These are phyloP conservation scores for Leucophenga maculata DNA, from an alignment of 2,888 invertebrate species.

Conservation along the genomic window DNA sequence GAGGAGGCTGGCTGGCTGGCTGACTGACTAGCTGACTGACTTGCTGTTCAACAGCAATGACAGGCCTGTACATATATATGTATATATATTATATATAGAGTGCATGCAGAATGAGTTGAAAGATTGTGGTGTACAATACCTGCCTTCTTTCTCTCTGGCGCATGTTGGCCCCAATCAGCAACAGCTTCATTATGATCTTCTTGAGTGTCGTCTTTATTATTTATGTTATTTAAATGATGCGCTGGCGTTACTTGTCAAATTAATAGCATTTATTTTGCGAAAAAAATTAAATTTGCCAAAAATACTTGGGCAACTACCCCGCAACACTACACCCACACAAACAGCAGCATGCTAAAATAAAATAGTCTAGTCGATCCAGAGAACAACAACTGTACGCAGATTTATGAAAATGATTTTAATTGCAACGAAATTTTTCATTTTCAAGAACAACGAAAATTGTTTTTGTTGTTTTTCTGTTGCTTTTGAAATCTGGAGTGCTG, in stretches of 20 bases:
- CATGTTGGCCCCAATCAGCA: too few relatives aligned
- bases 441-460: constrained; percentile 1
- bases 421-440: constrained; percentile 5
- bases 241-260: constrained; percentile 9
- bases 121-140: too few relatives aligned
- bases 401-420: constrained; percentile 37
- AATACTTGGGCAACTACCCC: background rate
- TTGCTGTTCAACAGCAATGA: too few relatives aligned
- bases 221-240: constrained; percentile 8
- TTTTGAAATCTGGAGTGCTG: background rate
- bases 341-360: background rate
- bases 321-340: too few relatives aligned
- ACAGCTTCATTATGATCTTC: too few relatives aligned
- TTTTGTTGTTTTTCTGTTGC: background rate
- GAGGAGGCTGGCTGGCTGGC: too few relatives aligned
- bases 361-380: background rate
- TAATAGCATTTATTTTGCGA: background rate
- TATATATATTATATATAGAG: too few relatives aligned
- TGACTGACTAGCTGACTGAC: too few relatives aligned
- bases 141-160: too few relatives aligned
- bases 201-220: background rate
- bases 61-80: too few relatives aligned
- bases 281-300: background rate
- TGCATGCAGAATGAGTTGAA: too few relatives aligned
- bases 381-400: constrained; percentile 23